These are phyloP conservation scores for Botia kubotai DNA, from an alignment of 2,797 vertebrate genomes.

Conservation along the genomic window DNA sequence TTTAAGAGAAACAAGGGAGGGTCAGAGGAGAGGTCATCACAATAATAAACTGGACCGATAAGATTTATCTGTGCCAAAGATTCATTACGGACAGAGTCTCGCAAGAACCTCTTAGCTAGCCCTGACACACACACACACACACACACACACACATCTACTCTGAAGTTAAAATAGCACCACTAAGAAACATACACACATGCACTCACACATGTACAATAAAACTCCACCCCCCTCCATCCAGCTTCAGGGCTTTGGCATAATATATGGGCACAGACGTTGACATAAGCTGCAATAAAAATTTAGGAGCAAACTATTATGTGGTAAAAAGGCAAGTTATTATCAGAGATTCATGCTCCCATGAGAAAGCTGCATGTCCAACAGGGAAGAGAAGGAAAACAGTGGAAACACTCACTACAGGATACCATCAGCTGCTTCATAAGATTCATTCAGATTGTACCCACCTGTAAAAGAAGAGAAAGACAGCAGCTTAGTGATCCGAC, in stretches of 20 bases:
- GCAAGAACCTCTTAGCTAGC: slow-evolving; percentile 51
- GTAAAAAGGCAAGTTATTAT: neutral
- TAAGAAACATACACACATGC: neutral
- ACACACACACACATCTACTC: slow-evolving; percentile 42
- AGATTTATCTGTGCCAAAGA: slow-evolving; percentile 66
- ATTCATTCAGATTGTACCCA: slow-evolving; percentile 21
- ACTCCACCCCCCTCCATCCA: slow-evolving; percentile 42
- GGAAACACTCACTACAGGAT: slow-evolving; percentile 31
- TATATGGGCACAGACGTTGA: neutral
- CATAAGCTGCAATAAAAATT: neutral
- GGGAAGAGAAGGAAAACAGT: neutral
- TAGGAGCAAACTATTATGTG: slow-evolving; percentile 1
- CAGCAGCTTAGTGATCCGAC: neutral
- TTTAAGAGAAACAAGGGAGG: slow-evolving; percentile 55
- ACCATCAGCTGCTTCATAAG: slow-evolving; percentile 11
- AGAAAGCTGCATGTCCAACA: neutral
- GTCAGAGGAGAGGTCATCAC: slow-evolving; percentile 52
- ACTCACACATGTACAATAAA: slow-evolving; percentile 10
- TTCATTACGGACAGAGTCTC: slow-evolving; percentile 65
- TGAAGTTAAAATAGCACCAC: slow-evolving; percentile 7
- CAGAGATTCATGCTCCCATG: neutral
- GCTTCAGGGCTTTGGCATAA: neutral
- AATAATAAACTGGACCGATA: slow-evolving; percentile 65
- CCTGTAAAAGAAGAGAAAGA: slow-evolving; percentile 24
- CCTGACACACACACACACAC: slow-evolving; percentile 34